Evolutionary conservation across 2,797 vertebrate genomes (phyloP), one percentile per base, ranked within the genome.

Genomic region (Sebastolobus alascanus): DNA sequence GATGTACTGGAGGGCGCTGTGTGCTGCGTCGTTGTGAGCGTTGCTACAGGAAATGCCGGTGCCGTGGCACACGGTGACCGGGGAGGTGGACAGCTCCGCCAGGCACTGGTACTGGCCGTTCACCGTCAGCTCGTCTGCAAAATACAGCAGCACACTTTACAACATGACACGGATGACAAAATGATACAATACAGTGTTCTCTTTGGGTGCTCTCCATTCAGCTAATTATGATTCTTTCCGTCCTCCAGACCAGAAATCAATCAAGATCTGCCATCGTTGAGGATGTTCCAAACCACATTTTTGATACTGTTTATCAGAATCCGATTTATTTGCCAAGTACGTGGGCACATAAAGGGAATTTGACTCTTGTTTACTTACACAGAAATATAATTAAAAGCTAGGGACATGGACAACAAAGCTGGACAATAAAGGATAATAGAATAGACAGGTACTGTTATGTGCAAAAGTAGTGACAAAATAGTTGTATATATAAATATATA

Each of bases 71-170:
- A 97, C 95, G 0, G 95, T 97, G 77, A 97, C 92, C 0, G 96
- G 97, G 22, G 89, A 90, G 43, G 96, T 97, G 90, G 97, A 97
- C 74, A 97, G 80, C 76, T 98, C 96, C 1, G 96, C 96, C 29
- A 97, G 92, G 87, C 97, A 97, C 88, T 96, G 95, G 88, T 97
- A 96, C 90, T 97, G 96, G 5, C 97, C 96, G 3, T 97, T 98
- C 75, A 96, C 96, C 2, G 96, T 97, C 89, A 95, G 93, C 89
- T 97, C 95, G 78, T 96, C 97, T 97, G 95, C 22, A 91, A 91
- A 81, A 37, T 0, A 68, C 46, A 75, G 4, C 56, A 13, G 74
- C 18, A 56, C 18, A 31, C 11, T 38, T 71, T 8, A 76, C 10
- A 61, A 46, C 33, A 12, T 20, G 11, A 6, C 31, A 37, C 0